Evolutionary conservation across 2,888 invertebrate species (phyloP).

Genomic region (Ethmia dodecea): DNA sequence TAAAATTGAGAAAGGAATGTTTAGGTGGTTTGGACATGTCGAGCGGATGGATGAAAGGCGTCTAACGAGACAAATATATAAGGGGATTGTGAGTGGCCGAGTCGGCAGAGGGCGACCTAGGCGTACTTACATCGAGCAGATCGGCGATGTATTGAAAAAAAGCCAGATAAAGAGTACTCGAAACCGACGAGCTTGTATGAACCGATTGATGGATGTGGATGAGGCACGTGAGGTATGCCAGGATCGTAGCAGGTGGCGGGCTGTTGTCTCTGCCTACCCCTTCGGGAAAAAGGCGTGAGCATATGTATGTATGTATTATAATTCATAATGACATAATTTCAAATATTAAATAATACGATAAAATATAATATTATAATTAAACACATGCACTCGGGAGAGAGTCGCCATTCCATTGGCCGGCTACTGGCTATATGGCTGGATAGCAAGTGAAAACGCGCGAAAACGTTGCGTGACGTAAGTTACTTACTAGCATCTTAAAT

Average conservation of each 20-base stretch:
- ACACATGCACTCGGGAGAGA: constrained; percentile 19
- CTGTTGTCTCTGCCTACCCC: neutral
- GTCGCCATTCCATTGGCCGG: constrained; percentile 19
- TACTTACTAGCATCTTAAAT: no score
- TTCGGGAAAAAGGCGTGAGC: neutral
- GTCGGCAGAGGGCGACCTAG: no score
- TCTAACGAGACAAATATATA: no score
- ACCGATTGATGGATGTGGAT: neutral
- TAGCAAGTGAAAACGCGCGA: constrained; percentile 42
- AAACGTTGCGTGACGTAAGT: constrained; percentile 32
- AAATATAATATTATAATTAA: neutral
- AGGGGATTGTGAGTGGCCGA: no score
- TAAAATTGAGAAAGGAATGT: no score
- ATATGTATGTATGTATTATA: no score
- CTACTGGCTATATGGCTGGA: constrained; percentile 1
- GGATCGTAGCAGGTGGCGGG: neutral
- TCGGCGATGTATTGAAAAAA: no score
- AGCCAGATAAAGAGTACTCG: no score
- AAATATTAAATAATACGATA: neutral
- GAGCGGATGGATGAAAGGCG: no score
- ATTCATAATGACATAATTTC: neutral
- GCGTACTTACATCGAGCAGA: no score
- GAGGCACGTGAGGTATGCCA: neutral
- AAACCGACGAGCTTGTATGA: neutral
- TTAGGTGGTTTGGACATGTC: no score